Conservation (phyloP, 2,797 vertebrate species). For the Enoplosus armatus region DNA sequence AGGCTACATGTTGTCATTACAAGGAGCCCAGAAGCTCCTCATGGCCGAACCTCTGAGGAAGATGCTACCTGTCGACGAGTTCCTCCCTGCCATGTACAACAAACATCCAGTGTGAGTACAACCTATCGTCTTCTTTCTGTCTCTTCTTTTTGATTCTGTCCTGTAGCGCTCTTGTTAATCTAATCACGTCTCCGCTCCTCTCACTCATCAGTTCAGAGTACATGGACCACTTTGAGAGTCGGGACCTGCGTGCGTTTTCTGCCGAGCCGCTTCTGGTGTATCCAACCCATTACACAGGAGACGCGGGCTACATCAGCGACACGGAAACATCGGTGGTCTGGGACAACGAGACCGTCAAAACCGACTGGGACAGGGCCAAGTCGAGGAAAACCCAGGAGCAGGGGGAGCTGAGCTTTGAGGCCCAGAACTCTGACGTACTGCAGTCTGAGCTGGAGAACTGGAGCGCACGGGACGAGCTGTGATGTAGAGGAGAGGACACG, state of each 20-base stretch:
- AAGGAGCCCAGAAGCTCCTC: conserved; percentile 91
- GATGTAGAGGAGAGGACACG: conserved; percentile 45
- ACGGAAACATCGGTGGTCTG: conserved; percentile 93
- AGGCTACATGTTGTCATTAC: conserved; percentile 90
- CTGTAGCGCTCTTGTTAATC: not conserved
- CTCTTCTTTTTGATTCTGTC: conserved; percentile 4
- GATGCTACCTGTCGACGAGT: conserved; percentile 94
- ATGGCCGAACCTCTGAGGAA: conserved; percentile 86
- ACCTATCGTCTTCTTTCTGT: conserved; percentile 1
- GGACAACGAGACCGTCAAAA: conserved; percentile 87
- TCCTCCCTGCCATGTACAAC: conserved; percentile 93
- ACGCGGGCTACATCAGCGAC: conserved; percentile 91
- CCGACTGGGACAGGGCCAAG: conserved; percentile 91
- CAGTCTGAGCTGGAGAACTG: conserved; percentile 90
- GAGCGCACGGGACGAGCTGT: conserved; percentile 90
- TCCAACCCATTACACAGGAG: conserved; percentile 93
- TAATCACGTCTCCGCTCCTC: conserved; percentile 11
- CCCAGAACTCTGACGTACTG: conserved; percentile 89
- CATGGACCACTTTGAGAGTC: conserved; percentile 85
- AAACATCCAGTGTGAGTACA: conserved; percentile 92
- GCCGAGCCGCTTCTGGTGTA: conserved; percentile 91
- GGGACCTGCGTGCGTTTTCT: conserved; percentile 89
- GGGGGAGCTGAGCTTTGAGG: conserved; percentile 87
- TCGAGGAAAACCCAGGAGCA: conserved; percentile 90
- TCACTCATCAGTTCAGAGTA: conserved; percentile 81